A percentile compares a stretch with the other conserved stretches of the same genome.
Evolutionary conservation across 1,140 invertebrate species (phyloP).

Genomic region (Melanaphis sacchari): DNA sequence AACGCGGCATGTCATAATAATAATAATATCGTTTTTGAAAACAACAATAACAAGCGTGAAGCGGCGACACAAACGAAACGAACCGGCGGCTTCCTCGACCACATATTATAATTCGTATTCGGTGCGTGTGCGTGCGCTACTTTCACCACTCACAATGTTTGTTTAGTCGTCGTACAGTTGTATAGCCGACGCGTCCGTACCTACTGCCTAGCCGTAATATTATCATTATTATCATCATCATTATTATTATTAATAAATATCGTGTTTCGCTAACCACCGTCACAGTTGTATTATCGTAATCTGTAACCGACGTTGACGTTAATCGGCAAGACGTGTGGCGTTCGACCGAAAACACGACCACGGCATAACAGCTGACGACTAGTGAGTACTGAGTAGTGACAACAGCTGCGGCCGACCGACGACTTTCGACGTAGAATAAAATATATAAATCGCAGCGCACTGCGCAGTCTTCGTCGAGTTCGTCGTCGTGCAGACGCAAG

Average conservation of each 20-base stretch:
- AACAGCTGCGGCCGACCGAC: not conserved
- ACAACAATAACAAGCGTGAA: not conserved
- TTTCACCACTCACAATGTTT: not conserved
- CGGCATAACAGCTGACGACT: not conserved
- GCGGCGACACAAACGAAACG: not conserved
- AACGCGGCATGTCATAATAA: not conserved
- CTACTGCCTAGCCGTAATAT: not conserved
- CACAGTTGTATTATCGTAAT: not conserved
- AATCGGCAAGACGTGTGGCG: not conserved
- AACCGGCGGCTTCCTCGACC: not conserved
- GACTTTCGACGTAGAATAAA: not conserved
- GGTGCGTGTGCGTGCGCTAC: not conserved
- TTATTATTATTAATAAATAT: not conserved
- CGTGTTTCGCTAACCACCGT: not conserved
- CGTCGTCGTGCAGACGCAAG: not conserved
- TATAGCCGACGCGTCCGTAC: not conserved
- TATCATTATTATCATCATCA: not conserved
- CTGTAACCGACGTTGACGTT: not conserved
- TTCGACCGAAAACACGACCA: not conserved
- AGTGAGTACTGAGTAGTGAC: too few species aligned
- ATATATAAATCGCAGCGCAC: too few species aligned
- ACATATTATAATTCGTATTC: not conserved
- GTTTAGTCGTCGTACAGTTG: not conserved
- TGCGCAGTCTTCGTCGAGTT: too few species aligned
- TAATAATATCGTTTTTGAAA: not conserved